phyloP scores from a whole-genome alignment of 2,888 invertebrate genomes.

The Athalia cordata region DNA sequence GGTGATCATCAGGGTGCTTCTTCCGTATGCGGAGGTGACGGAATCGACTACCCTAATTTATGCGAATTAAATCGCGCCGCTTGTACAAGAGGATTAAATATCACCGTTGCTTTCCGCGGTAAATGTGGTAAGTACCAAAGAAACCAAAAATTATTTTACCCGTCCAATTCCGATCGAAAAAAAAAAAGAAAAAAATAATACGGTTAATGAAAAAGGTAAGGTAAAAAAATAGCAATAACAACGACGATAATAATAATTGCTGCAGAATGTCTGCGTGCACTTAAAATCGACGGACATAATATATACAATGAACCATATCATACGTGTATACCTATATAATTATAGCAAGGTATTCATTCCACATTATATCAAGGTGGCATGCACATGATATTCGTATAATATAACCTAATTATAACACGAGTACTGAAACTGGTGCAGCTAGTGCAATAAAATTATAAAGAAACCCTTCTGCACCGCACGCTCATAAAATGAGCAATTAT shows the following conservation, averaged over 20 bases:
- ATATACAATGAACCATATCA: no score
- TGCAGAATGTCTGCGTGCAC: no score
- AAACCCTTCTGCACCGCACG: not conserved
- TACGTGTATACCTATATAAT: no score
- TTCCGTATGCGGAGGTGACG: slow-evolving; percentile 90
- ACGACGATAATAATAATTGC: no score
- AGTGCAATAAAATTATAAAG: not conserved
- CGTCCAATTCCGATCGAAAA: no score
- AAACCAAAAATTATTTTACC: no score
- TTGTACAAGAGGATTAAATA: slow-evolving; percentile 84
- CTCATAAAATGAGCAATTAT: not conserved
- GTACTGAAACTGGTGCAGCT: not conserved
- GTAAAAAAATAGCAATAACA: not conserved
- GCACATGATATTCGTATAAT: no score
- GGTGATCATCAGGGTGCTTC: slow-evolving; percentile 88
- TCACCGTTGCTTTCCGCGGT: slow-evolving; percentile 88
- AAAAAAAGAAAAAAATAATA: slow-evolving; percentile 46
- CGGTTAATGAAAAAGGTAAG: not conserved
- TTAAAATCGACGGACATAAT: no score
- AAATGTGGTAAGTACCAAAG: slow-evolving; percentile 90
- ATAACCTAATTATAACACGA: no score
- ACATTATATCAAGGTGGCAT: no score
- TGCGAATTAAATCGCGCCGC: slow-evolving; percentile 89
- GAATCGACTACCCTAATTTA: slow-evolving; percentile 87
- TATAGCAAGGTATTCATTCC: no score